These are phyloP conservation scores for Abramis brama DNA, from an alignment of 2,113 vertebrate species.

Conservation along the genomic window DNA sequence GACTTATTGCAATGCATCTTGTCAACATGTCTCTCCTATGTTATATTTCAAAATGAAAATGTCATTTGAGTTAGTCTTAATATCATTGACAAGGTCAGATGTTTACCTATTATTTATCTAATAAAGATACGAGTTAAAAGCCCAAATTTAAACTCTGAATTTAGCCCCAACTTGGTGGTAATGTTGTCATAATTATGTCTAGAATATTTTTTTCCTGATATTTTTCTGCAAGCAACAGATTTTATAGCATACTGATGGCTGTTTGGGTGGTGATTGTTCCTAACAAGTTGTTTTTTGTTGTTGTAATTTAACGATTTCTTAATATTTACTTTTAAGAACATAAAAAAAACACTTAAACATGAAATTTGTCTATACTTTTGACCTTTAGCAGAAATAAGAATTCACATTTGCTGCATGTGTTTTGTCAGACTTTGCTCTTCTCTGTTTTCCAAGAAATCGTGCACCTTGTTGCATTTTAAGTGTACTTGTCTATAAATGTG, in stretches of 20 bases:
- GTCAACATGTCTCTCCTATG: background rate
- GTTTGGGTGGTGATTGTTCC: too few species aligned
- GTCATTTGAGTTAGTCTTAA: background rate
- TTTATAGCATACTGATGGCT: too few species aligned
- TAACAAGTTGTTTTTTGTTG: too few species aligned
- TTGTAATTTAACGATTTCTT: too few species aligned
- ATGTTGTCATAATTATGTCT: background rate
- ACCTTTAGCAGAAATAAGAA: background rate
- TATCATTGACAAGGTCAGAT: background rate
- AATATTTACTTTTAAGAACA: too few species aligned
- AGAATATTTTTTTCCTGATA: background rate
- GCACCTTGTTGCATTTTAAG: too few species aligned
- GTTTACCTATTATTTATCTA: background rate
- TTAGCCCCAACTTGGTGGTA: background rate
- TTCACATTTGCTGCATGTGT: background rate
- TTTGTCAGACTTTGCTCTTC: too few species aligned
- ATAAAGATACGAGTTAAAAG: background rate
- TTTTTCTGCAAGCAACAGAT: background rate
- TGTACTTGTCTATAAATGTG: too few species aligned
- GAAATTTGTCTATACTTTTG: background rate
- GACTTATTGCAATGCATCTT: background rate
- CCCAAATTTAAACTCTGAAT: background rate
- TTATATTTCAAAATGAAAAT: background rate
- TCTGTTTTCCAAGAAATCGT: too few species aligned
- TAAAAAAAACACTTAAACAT: too few species aligned